A percentile compares a stretch with the other conserved stretches of the same genome.
phyloP scores from a whole-genome alignment of 2,113 vertebrate species.

The Sus scrofa region DNA sequence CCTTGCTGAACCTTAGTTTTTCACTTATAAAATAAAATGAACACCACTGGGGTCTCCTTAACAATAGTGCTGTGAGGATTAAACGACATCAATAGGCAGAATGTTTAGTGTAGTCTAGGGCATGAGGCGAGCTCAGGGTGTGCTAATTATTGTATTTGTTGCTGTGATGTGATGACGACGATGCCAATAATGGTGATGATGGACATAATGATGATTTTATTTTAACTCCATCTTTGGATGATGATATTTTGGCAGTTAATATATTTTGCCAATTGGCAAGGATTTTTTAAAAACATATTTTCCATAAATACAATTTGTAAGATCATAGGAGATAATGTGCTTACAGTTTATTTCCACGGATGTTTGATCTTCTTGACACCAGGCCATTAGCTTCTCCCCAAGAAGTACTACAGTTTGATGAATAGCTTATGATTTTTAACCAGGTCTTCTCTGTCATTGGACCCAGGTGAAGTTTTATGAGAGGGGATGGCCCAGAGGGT shows the following conservation, averaged over 20 bases:
- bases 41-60: neutral
- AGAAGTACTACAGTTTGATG: conserved; percentile 40
- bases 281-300: neutral
- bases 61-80: neutral
- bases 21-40: neutral
- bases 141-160: neutral
- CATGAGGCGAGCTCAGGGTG: neutral
- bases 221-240: conserved; percentile 13
- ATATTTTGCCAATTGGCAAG: neutral
- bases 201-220: neutral
- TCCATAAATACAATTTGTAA: neutral
- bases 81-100: neutral
- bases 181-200: neutral
- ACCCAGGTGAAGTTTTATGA: conserved; percentile 59
- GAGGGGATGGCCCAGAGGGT: neutral
- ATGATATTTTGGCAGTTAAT: neutral
- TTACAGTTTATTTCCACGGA: conserved; percentile 26
- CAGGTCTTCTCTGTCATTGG: neutral
- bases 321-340: neutral
- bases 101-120: neutral
- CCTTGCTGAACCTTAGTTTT: neutral
- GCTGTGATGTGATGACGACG: neutral
- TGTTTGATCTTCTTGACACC: neutral
- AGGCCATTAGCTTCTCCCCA: conserved; percentile 9
- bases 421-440: conserved; percentile 46